Conservation (phyloP, 2,113 vertebrate species). For the Mohoua ochrocephala region DNA sequence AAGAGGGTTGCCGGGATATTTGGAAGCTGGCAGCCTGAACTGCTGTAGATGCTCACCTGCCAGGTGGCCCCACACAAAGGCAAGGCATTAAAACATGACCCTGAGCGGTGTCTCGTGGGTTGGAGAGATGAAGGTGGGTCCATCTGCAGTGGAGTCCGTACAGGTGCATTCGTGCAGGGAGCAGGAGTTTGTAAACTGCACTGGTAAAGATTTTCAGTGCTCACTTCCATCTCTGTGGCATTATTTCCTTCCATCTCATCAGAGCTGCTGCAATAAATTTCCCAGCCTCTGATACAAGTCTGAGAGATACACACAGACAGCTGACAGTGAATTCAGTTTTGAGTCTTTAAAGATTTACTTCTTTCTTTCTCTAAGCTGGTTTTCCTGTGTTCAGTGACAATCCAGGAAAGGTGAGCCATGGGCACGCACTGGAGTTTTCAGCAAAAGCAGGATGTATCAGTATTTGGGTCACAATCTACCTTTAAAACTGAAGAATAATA, state of each 20-base stretch:
- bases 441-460: background rate
- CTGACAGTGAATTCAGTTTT: background rate
- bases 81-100: background rate
- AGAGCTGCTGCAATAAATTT: constrained; percentile 4
- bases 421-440: background rate
- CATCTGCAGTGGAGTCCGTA: background rate
- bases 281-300: background rate
- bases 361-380: background rate
- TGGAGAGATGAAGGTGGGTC: background rate
- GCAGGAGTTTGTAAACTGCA: background rate
- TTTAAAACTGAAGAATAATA: background rate
- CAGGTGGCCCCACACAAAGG: background rate
- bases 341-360: background rate
- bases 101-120: background rate
- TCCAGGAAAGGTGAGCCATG: background rate
- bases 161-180: background rate
- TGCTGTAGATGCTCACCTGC: background rate
- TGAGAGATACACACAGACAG: background rate
- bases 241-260: constrained; percentile 8
- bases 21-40: background rate
- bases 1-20: background rate
- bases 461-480: background rate
- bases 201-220: background rate
- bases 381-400: background rate
- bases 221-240: background rate